Evolutionary conservation across 1,140 invertebrate species (phyloP).

Genomic region (Apis cerana): DNA sequence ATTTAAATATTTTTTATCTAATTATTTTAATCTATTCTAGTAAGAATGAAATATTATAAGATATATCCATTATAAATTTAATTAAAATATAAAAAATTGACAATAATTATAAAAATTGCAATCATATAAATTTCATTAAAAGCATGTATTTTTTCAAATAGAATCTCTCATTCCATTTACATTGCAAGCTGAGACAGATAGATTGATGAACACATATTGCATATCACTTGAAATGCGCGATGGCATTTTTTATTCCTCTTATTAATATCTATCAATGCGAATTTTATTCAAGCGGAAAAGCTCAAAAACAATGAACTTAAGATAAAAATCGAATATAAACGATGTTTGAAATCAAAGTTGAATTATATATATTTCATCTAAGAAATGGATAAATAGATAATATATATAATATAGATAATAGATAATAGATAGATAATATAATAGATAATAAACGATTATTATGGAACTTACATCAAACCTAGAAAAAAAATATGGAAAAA

Average conservation of each 20-base stretch:
- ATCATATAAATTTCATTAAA: neutral
- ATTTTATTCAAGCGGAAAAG: neutral
- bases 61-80: too few species aligned
- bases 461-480: too few species aligned
- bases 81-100: too few species aligned
- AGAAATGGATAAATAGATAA: neutral
- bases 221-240: constrained; percentile 5
- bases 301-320: neutral
- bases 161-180: neutral
- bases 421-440: too few species aligned
- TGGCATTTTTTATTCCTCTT: constrained; percentile 7
- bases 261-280: constrained; percentile 5
- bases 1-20: too few species aligned
- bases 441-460: too few species aligned
- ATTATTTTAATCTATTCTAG: too few species aligned
- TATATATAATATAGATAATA: too few species aligned
- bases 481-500: neutral
- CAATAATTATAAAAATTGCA: neutral
- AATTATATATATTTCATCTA: neutral
- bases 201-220: constrained; percentile 6
- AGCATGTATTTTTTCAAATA: neutral
- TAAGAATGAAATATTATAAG: too few species aligned
- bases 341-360: neutral
- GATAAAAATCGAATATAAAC: neutral
- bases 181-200: neutral